phyloP scores from a whole-genome alignment of 1,140 invertebrate species.

The Drosophila sp. region DNA sequence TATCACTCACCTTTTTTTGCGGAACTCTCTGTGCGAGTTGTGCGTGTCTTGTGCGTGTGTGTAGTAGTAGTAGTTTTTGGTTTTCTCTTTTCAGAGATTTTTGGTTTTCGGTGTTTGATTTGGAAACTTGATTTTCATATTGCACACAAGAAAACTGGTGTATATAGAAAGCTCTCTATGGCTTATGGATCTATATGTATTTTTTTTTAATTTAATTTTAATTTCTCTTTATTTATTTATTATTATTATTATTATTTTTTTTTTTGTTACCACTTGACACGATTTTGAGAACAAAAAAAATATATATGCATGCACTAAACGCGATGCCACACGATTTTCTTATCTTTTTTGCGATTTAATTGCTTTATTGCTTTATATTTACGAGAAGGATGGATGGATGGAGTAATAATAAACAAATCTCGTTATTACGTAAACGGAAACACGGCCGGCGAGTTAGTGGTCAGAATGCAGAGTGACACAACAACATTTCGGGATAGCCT shows the following conservation, averaged over 20 bases:
- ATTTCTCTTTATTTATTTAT: neutral
- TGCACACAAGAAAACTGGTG: too few relatives aligned
- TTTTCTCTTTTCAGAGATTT: too few relatives aligned
- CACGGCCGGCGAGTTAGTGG: slow-evolving; percentile 82
- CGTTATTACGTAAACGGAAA: slow-evolving; percentile 69
- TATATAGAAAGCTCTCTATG: neutral
- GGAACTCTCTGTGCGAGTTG: too few relatives aligned
- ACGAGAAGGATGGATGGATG: too few relatives aligned
- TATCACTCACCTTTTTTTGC: too few relatives aligned
- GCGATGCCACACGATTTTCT: slow-evolving; percentile 14
- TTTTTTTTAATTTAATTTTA: neutral
- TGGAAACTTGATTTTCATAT: too few relatives aligned
- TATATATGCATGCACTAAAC: neutral
- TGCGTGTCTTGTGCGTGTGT: too few relatives aligned
- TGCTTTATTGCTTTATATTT: neutral
- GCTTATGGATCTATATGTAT: neutral
- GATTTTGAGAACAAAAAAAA: neutral
- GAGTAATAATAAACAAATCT: slow-evolving; percentile 13
- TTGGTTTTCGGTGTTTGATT: too few relatives aligned
- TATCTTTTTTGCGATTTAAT: neutral
- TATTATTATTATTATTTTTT: neutral
- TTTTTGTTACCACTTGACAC: neutral
- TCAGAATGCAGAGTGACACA: slow-evolving; percentile 83
- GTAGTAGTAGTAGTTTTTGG: too few relatives aligned
- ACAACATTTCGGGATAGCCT: slow-evolving; percentile 52